Evolutionary conservation across 2,888 invertebrate genomes (phyloP).

Genomic region (Cremastinae sp.): DNA sequence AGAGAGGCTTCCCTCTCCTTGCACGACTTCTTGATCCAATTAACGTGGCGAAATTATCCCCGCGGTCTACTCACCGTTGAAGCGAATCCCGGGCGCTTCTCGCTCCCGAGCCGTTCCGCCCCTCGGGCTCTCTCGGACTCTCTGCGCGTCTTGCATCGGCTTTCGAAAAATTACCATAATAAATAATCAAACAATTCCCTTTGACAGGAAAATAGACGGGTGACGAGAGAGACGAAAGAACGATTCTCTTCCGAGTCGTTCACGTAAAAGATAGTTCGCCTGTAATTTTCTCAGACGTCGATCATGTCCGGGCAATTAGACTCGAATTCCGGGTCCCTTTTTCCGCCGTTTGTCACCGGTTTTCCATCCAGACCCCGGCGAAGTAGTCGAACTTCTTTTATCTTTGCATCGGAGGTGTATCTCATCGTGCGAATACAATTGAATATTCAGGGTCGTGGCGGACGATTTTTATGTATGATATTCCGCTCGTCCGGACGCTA

Average conservation of each 20-base stretch:
- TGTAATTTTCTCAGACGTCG: conserved; percentile 68
- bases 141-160: conserved; percentile 7
- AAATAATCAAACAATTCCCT: conserved; percentile 80
- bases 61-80: conserved; percentile 64
- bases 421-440: conserved; percentile 69
- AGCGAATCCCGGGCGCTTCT: conserved; percentile 55
- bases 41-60: conserved; percentile 78
- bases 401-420: background rate
- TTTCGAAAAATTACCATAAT: conserved; percentile 78
- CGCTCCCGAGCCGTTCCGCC: conserved; percentile 7
- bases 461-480: conserved; percentile 77
- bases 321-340: conserved; percentile 35
- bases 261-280: conserved; percentile 55
- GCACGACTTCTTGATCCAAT: conserved; percentile 80
- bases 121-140: conserved; percentile 14
- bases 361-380: background rate
- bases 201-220: conserved; percentile 78
- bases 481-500: conserved; percentile 67
- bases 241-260: background rate
- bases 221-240: conserved; percentile 43
- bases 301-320: conserved; percentile 49
- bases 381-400: background rate
- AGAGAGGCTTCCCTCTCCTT: conserved; percentile 65
- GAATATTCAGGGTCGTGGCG: conserved; percentile 72
- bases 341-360: background rate